phyloP scores from a whole-genome alignment of 2,113 vertebrate genomes.

The Eurypyga helias region DNA sequence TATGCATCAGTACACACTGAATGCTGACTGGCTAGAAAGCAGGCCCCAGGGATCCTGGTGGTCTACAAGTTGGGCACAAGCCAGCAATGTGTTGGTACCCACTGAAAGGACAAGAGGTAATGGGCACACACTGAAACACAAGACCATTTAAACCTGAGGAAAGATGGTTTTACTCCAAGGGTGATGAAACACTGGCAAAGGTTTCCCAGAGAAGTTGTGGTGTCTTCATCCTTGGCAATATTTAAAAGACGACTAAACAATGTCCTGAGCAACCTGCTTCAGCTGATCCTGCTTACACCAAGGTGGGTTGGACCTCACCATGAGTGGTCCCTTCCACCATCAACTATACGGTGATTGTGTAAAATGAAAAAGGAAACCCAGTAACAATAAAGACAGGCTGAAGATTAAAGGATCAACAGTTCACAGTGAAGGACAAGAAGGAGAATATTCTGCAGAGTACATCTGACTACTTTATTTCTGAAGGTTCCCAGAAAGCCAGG shows the following conservation, averaged over 20 bases:
- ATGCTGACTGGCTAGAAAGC: background rate
- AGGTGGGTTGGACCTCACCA: background rate
- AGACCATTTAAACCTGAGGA: background rate
- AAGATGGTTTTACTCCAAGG: background rate
- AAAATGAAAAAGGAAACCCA: background rate
- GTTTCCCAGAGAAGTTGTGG: background rate
- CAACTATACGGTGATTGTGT: background rate
- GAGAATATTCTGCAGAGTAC: background rate
- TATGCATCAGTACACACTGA: background rate
- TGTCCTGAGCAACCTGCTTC: background rate
- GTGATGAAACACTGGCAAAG: background rate
- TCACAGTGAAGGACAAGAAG: background rate
- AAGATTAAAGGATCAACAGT: background rate
- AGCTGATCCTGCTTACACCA: background rate
- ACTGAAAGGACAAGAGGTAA: background rate
- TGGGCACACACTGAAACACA: background rate
- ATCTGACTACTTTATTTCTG: background rate
- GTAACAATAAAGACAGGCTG: background rate
- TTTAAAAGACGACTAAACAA: background rate
- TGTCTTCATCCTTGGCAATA: background rate
- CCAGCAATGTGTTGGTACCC: background rate
- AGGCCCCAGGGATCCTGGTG: background rate
- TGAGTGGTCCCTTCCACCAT: background rate
- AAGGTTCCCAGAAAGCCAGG: background rate
- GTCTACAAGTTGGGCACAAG: background rate